Base-by-base conservation (phyloP, 2,888 invertebrate genomes). In the Nemurella pictetii region DNA sequence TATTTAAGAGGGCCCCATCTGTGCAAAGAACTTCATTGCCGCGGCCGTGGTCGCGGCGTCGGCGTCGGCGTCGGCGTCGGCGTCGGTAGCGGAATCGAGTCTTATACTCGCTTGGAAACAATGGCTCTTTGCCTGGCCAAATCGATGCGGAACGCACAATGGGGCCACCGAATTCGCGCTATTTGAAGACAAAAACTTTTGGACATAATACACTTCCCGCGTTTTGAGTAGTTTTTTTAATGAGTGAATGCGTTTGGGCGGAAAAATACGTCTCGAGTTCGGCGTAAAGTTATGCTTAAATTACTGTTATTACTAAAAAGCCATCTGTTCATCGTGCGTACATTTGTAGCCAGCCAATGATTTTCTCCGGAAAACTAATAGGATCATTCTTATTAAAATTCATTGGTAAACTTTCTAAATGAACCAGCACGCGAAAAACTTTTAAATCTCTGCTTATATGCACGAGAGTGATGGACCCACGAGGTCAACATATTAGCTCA, bases 1-100 rank as follows among this genome's bases (percentile, higher is more conserved):
- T 78, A 78, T 78, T 78, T 78, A 78, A 78, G 30, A 78, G 55
- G 78, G 78, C 29, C 78, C 78, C 78, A 78, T 78, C 78, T 78
- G 78, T 55, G 78, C 78, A 29, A 78, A 78, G 78, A 28, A 78
- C 78, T 78, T 78, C 78, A 78, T 78, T 78, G 30, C 78, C 77
- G 9, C 55, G 55, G 55, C 55, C 15, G 55, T 20, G 55, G 55
- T 55, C n/a, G n/a, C n/a, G 55, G 55, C 55, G 55, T 55, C 55
- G 55, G 55, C 55, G 55, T 32, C 32, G 3, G 32, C 32, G 32
- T 55, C 55, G 55, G 55, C 55, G 20, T 55, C 55, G 55, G 55
- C 55, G 55, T 55, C 55, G 55, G 55, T 55, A 55, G 55, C 55
- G 55, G 20, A 55, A 55, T 55, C 55, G 9, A 78, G 78, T 27